Evolutionary conservation across 2,797 vertebrate species (phyloP).

Genomic region (Periparus ater): DNA sequence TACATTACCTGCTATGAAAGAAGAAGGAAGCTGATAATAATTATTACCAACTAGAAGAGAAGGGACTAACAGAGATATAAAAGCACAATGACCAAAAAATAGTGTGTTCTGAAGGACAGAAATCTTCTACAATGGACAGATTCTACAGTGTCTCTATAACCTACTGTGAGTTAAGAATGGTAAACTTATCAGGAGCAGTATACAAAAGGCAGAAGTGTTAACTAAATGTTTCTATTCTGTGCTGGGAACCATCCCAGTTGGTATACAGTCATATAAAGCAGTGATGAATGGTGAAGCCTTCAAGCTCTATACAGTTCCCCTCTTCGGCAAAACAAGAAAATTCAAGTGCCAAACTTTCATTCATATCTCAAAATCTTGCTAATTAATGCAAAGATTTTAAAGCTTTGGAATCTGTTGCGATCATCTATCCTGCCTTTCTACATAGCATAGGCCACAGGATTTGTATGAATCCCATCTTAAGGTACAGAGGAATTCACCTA

Average conservation of each 20-base stretch:
- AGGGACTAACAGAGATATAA: background rate
- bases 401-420: background rate
- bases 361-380: background rate
- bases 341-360: background rate
- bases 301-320: background rate
- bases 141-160: background rate
- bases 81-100: background rate
- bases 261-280: background rate
- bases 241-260: background rate
- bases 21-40: background rate
- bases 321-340: background rate
- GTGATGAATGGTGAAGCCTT: background rate
- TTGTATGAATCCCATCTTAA: background rate
- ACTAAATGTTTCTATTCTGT: background rate
- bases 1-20: background rate
- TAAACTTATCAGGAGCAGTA: background rate
- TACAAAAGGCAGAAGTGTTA: background rate
- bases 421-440: background rate
- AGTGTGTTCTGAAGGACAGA: background rate
- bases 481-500: background rate
- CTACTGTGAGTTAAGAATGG: background rate
- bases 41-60: background rate
- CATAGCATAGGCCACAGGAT: background rate
- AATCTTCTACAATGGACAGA: background rate
- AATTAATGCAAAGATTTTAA: background rate